Base-by-base conservation (phyloP, 2,797 vertebrate genomes). In the Phataginus tricuspis region DNA sequence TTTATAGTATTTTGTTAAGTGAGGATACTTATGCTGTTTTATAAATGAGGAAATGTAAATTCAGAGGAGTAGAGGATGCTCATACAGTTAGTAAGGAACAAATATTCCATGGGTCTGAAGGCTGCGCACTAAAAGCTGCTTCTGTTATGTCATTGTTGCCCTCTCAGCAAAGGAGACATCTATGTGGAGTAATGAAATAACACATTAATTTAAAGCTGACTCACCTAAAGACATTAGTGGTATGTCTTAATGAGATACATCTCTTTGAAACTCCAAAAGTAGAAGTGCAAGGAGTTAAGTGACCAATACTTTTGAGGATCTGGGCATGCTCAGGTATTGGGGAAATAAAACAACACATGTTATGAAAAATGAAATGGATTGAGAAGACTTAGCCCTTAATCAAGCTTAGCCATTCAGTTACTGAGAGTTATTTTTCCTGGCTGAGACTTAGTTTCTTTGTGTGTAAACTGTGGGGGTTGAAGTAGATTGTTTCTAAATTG, bases 281-380 rank as follows among this genome's bases (percentile, higher is more conserved):
- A 1, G 25, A 89, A 34, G 1, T 55, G 42, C 2, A 31, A 25
- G 66, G 29, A 23, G 31, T 72, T 94, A 89, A 86, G 55, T 71
- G 69, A 55, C n/a, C 2, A 42, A 8, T 49, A 74, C 34, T 93
- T 74, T 45, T 68, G 75, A 79, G 18, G 27, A 59, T 57, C 71
- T 45, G 1, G 31, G 5, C n/a, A 51, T 90, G 9, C 7, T 14
- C 57, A 77, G 19, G 21, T 27, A 74, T 64, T 66, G 1, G 39
- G 59, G 25, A 91, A 87, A 95, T 88, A 92, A 95, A 84, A 45
- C 31, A 90, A 39, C 31, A 94, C 80, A 85, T 45, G 27, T 29
- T 72, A 85, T 5, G 57, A 57, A 90, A 61, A 92, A 91, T 71
- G 34, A 91, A 86, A 31, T 72, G 11, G 55, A 77, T 4, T 11